phyloP scores from a whole-genome alignment of 2,797 vertebrate species.

The Alauda arvensis region DNA sequence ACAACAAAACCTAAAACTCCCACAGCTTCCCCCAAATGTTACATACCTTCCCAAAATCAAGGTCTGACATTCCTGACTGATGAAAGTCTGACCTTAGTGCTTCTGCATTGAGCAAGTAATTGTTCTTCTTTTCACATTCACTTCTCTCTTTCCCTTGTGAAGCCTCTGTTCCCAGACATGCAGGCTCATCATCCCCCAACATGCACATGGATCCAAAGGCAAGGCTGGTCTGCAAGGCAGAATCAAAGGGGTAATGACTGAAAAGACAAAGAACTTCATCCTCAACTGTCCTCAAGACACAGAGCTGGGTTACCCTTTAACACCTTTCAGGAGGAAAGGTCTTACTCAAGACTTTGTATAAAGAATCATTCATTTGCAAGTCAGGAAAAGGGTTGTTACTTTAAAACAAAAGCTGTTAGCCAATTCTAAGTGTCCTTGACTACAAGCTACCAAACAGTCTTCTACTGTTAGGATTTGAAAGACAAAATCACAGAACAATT shows the following conservation, averaged over 20 bases:
- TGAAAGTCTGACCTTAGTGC: conserved; percentile 82
- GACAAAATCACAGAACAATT: background rate
- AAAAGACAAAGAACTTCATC: background rate
- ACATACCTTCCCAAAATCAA: conserved; percentile 74
- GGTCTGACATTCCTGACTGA: conserved; percentile 62
- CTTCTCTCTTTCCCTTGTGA: conserved; percentile 26
- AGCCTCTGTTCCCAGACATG: conserved; percentile 10
- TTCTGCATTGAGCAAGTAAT: conserved; percentile 76
- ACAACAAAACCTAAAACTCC: background rate
- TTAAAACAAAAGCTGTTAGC: background rate
- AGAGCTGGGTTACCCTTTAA: background rate
- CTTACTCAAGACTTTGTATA: background rate
- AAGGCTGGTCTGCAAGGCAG: conserved; percentile 23
- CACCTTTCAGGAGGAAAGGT: background rate
- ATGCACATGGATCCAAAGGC: conserved; percentile 13
- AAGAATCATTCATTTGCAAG: background rate
- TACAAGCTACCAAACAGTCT: background rate
- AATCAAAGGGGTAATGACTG: background rate
- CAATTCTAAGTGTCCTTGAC: background rate
- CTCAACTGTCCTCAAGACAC: background rate
- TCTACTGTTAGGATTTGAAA: background rate
- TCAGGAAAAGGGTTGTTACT: background rate
- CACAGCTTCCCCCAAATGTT: background rate
- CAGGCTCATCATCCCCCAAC: conserved; percentile 32
- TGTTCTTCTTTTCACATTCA: conserved; percentile 63